Evolutionary conservation across 2,888 invertebrate genomes (phyloP), one percentile per base, ranked within the genome.

Genomic region (Sarcophaga carnaria): DNA sequence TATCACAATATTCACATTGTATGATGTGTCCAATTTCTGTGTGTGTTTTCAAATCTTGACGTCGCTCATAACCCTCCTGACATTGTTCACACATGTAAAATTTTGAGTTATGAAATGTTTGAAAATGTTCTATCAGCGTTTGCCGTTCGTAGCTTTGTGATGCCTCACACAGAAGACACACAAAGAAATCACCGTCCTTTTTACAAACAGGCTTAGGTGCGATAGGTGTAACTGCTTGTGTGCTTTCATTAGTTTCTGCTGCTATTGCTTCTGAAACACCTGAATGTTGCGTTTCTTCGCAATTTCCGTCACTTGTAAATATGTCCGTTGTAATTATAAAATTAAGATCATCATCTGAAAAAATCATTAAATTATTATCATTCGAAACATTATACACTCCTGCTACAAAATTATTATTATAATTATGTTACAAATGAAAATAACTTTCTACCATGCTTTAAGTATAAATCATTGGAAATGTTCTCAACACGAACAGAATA

Each of bases 81-180:
- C 97, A 97, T 6, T 95, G 93, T 83, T 95, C 95, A 89, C 97
- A 97, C 74, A 97, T 95, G 90, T 96, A 96, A 3, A 96, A 90
- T 0, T 96, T 94, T 0, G 95, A 94, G 72, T 95, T 95, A 91
- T 97, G 97, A 0, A 89, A 92, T 0, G 90, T 89, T 90, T 95
- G 95, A 90, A 96, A 92, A 89, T 97, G 97, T 0, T 94, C 91
- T 89, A 95, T 94, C 83, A 96, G 95, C 0, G 93, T 91, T 86
- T 95, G 95, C 0, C 96, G 95, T 89, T 95, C 95, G 22, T 80
- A 84, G 69, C 82, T 60, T 22, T 67, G 63, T 2, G 84, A 74
- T 10, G 25, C 72, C 4, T 83, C 75, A 69, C 89, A 89, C n/a
- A 89, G 49, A 4, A 88, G 74, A n/a, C 89, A 89, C n/a, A 75